These are phyloP conservation scores for Enteromius afrohamiltoni DNA, from an alignment of 2,797 vertebrate species.

Conservation along the genomic window DNA sequence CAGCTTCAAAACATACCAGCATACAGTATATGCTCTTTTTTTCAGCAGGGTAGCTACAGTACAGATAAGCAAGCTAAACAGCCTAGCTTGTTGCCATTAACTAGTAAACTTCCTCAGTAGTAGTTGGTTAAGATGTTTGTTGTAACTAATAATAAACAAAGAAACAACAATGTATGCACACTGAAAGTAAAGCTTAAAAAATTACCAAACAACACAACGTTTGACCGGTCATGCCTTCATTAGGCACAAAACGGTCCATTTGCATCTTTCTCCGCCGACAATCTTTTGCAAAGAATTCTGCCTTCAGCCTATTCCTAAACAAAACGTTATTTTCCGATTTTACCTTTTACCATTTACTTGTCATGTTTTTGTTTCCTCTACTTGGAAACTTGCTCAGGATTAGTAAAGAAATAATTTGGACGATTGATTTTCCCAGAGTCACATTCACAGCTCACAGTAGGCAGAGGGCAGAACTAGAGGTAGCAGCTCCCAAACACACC, in stretches of 20 bases:
- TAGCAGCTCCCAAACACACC: conserved; percentile 28
- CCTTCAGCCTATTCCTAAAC: background rate
- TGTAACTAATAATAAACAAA: background rate
- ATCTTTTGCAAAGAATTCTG: background rate
- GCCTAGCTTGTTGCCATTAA: background rate
- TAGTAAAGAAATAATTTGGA: background rate
- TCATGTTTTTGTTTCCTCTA: background rate
- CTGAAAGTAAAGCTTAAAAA: background rate
- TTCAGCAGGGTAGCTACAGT: no score
- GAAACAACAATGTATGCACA: background rate
- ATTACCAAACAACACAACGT: background rate
- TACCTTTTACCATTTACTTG: background rate
- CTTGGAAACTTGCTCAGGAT: background rate
- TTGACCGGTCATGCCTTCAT: background rate
- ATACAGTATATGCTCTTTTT: no score
- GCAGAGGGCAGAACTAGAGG: background rate
- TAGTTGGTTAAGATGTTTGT: background rate
- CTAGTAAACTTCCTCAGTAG: background rate
- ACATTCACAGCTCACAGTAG: conserved; percentile 10
- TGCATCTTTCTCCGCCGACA: background rate
- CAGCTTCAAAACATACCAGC: no score
- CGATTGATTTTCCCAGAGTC: conserved; percentile 33
- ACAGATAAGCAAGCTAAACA: background rate
- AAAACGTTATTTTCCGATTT: background rate
- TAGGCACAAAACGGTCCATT: background rate